Conservation (phyloP, 2,888 invertebrate genomes). For the Falcaria lacertinaria region DNA sequence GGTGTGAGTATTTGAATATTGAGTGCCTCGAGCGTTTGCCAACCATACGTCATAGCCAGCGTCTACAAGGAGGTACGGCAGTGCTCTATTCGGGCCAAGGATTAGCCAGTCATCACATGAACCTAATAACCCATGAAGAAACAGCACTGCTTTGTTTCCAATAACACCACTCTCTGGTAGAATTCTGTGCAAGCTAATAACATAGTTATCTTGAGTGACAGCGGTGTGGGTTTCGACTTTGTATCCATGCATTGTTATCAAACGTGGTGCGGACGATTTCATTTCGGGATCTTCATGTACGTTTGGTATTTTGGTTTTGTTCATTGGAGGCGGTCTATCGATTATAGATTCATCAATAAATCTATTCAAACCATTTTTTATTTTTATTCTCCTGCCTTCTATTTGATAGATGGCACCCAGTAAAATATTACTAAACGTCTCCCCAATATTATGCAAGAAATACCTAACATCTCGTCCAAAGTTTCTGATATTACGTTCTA, state of each 20-base stretch:
- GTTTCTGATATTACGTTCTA: neutral
- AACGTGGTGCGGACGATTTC: conserved; percentile 6
- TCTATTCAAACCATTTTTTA: conserved; percentile 22
- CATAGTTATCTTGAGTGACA: conserved; percentile 38
- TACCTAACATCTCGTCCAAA: neutral
- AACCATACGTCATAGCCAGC: conserved; percentile 78
- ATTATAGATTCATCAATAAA: conserved; percentile 18
- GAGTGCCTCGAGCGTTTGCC: conserved; percentile 57
- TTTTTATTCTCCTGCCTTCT: conserved; percentile 13
- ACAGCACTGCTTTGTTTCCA: conserved; percentile 20
- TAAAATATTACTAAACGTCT: neutral
- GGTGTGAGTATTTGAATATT: conserved; percentile 34
- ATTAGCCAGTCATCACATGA: conserved; percentile 48
- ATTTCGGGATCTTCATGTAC: neutral
- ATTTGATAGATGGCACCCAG: conserved; percentile 2
- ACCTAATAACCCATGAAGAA: conserved; percentile 44
- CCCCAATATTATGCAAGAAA: neutral
- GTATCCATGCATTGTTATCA: conserved; percentile 27
- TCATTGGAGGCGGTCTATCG: conserved; percentile 1
- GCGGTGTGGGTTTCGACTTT: conserved; percentile 32
- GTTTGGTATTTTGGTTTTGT: neutral
- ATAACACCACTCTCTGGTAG: conserved; percentile 4
- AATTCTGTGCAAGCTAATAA: conserved; percentile 36
- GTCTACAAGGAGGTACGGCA: conserved; percentile 65
- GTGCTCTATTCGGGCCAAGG: conserved; percentile 30